Evolutionary conservation across 1,140 invertebrate genomes (phyloP), one percentile per base, ranked within the genome.

Genomic region (Himalopsyche phryganea): DNA sequence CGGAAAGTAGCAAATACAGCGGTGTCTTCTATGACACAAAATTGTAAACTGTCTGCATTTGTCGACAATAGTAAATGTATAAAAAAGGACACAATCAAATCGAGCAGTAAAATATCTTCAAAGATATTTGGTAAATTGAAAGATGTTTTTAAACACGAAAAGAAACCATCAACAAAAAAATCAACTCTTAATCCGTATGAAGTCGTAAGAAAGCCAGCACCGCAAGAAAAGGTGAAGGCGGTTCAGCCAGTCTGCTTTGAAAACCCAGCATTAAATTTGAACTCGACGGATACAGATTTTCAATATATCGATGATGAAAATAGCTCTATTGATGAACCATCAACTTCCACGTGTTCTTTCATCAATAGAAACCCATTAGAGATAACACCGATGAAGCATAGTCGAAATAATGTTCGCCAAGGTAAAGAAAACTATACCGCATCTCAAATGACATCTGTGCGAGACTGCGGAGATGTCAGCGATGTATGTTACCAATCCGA

Each of bases 51-150:
- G 38, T 56, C 48, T 19, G 47, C 17, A 48, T 48, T 56, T 56
- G 35, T n/a, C 41, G 18, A 17, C 32, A 42, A 42, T 4, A 4
- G 44, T 20, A 48, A 52, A 28, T 44, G 9, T 42, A 42, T 40
- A 5, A 61, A 49, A 32, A 46, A 52, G 40, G 33, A 58, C 15
- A 20, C n/a, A n/a, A 28, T 11, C 13, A 63, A 58, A 55, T 41
- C 60, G 10, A 55, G 32, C 19, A 63, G 56, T 47, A 78, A 75
- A 55, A 58, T 77, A 32, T 76, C 75, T 3, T 75, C 73, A 35
- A 76, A 73, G 65, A 73, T 78, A 1, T 74, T 76, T 23, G 76
- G 73, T 61, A 77, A 73, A 9, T 64, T 78, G 10, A 76, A 75
- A 60, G 76, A 73, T 50, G 76, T 72, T 15, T 78, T 78, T 20